Evolutionary conservation across 2,888 invertebrate genomes (phyloP), one percentile per base, ranked within the genome.

Genomic region (Lithophane leautieri): DNA sequence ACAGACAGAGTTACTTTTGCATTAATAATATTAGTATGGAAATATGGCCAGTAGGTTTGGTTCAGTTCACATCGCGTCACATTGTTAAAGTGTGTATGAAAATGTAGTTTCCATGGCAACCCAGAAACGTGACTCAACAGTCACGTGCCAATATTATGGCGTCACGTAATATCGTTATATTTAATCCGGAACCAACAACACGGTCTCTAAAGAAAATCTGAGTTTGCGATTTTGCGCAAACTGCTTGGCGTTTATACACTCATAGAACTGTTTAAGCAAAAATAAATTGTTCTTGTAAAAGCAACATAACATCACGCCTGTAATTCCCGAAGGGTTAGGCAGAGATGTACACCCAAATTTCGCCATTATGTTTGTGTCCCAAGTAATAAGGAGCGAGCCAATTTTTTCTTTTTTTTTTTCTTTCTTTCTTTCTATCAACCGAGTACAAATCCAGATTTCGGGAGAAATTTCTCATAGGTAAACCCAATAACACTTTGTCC

Each of bases 131-230:
- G n/a, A 8, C 14, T 34, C 19, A 2, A 16, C 22, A n/a, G 71
- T 63, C 71, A 71, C 71, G 71, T 65, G 52, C 16, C 52, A 28
- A 60, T 25, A 11, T 12, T 52, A 66, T 66, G 65, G 25, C 44
- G 54, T 25, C 61, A 75, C 75, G 75, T 75, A 40, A 34, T 42
- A 22, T 4, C 40, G 40, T 54, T 65, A 54, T 62, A 52, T 74
- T 76, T 40, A 44, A 73, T 73, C 34, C 9, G 19, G 8, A 42
- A 65, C 40, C 19, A 50, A 50, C 0, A 65, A 54, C 9, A 60
- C n/a, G 14, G 44, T 44, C 7, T 70, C 14, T 16, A n/a, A 42
- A 42, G 19, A 8, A 65, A 52, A 58, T 25, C 19, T 28, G 34
- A 14, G 16, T 54, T 70, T 62, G 19, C n/a, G 44, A 12, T 58